These are phyloP conservation scores for Diaprepes abbreviatus DNA, from an alignment of 2,888 invertebrate species.

Conservation along the genomic window DNA sequence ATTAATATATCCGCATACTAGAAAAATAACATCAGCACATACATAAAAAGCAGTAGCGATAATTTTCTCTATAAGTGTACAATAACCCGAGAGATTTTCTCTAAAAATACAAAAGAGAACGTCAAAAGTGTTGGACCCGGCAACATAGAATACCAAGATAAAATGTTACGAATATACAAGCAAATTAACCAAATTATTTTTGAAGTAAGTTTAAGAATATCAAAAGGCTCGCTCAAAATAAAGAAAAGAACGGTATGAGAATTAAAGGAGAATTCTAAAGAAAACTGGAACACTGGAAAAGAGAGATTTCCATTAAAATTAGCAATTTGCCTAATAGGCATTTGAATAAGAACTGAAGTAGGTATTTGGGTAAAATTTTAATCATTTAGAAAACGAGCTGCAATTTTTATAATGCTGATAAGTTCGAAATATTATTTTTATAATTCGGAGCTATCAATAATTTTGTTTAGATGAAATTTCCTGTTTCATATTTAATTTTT, in stretches of 20 bases:
- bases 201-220: slow-evolving; percentile 4
- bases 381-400: slow-evolving; percentile 22
- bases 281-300: background rate
- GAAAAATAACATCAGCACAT: too few species aligned
- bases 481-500: too few species aligned
- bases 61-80: too few species aligned
- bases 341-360: slow-evolving; percentile 2
- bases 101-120: too few species aligned
- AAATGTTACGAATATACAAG: too few species aligned
- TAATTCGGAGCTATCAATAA: too few species aligned
- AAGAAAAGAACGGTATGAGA: background rate
- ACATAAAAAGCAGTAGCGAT: too few species aligned
- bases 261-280: background rate
- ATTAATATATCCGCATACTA: too few species aligned
- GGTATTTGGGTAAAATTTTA: slow-evolving; percentile 2
- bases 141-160: too few species aligned
- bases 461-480: too few species aligned
- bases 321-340: slow-evolving; percentile 11
- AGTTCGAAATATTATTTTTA: background rate
- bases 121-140: too few species aligned
- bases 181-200: slow-evolving; percentile 1
- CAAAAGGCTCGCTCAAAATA: background rate
- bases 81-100: too few species aligned
- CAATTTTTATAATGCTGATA: background rate
- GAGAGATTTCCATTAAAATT: slow-evolving; percentile 10